phyloP scores from a whole-genome alignment of 2,797 vertebrate species.

The Luscinia megarhynchos region DNA sequence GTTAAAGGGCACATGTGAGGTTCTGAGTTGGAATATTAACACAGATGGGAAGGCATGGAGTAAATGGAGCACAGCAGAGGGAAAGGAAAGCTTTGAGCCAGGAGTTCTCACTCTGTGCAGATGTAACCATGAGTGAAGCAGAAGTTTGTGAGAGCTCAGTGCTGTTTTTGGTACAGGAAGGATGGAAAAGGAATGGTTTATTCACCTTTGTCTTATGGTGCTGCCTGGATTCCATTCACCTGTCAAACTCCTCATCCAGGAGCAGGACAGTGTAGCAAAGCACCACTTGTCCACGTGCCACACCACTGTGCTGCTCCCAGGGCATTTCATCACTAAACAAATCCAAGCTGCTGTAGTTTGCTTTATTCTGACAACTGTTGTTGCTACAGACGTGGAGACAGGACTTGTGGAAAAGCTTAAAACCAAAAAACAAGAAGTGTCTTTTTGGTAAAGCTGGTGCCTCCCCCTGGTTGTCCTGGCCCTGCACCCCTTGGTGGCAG shows the following conservation, averaged over 20 bases:
- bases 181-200: not conserved
- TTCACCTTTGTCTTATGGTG: not conserved
- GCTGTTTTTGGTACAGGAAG: not conserved
- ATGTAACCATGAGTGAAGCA: rapidly evolving
- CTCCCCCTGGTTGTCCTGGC: not conserved
- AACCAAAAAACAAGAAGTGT: no score
- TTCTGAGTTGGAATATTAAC: not conserved
- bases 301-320: not conserved
- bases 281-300: not conserved
- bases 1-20: rapidly evolving
- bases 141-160: not conserved
- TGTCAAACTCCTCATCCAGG: not conserved
- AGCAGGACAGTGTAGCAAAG: not conserved
- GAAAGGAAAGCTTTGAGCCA: not conserved
- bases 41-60: no score
- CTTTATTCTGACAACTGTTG: not conserved
- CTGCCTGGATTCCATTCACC: not conserved
- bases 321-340: not conserved
- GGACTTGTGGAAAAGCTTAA: not conserved
- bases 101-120: not conserved
- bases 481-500: not conserved
- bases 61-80: not conserved
- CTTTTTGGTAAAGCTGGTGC: not conserved
- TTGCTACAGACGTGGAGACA: not conserved
- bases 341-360: not conserved